These are phyloP conservation scores for Equus przewalskii DNA, from an alignment of 2,113 vertebrate species.

Conservation along the genomic window DNA sequence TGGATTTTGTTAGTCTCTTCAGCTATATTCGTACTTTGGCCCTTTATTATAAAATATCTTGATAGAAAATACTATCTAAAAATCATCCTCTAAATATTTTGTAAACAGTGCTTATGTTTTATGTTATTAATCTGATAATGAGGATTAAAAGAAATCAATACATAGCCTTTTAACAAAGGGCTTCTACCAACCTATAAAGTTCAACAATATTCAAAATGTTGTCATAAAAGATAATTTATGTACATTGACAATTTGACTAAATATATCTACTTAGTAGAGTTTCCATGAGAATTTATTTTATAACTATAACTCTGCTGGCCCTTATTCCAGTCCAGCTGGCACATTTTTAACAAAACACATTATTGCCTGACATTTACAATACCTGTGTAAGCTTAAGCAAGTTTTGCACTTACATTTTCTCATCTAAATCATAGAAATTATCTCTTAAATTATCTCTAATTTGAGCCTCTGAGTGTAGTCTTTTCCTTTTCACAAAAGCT, in stretches of 20 bases:
- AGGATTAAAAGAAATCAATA: not conserved
- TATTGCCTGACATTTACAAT: not conserved
- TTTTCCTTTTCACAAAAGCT: not conserved
- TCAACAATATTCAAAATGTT: not conserved
- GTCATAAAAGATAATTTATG: not conserved
- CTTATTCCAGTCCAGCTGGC: not conserved
- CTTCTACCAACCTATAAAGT: not conserved
- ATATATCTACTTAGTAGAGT: not conserved
- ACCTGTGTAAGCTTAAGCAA: not conserved
- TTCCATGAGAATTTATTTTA: not conserved
- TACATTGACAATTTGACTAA: not conserved
- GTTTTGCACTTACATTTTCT: not conserved
- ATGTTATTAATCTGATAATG: not conserved
- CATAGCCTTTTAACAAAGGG: not conserved
- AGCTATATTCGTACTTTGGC: not conserved
- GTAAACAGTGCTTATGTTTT: not conserved
- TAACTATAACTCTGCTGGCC: not conserved
- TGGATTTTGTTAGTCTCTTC: conserved; percentile 22
- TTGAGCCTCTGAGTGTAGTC: not conserved
- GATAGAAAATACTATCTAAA: not conserved
- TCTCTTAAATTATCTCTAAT: not conserved
- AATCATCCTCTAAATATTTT: not conserved
- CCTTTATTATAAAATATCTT: not conserved
- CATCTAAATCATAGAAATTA: not conserved
- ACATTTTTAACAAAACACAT: not conserved